These are phyloP conservation scores for Aphaenogaster rudis DNA, from an alignment of 1,140 invertebrate species.

Conservation along the genomic window DNA sequence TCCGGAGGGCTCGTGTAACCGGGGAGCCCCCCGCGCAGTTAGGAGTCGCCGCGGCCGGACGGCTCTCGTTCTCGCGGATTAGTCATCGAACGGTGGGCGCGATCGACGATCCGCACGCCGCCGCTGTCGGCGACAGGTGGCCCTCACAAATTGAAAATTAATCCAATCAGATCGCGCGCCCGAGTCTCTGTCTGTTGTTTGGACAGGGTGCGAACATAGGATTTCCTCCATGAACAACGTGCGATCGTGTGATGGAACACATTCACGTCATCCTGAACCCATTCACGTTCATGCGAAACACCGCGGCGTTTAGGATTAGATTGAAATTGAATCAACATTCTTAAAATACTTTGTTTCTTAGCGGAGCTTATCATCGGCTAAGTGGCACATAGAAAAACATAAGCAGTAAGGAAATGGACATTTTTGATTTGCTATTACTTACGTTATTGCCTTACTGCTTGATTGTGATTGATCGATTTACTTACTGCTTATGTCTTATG, in stretches of 20 bases:
- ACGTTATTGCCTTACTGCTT: too few relatives aligned
- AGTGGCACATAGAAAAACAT: too few relatives aligned
- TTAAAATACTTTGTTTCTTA: not conserved
- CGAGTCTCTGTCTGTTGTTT: slow-evolving; percentile 57
- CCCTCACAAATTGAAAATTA: slow-evolving; percentile 74
- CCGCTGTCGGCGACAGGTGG: slow-evolving; percentile 66
- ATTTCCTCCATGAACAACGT: slow-evolving; percentile 41
- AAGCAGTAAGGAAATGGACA: too few relatives aligned
- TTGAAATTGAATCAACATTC: slow-evolving; percentile 11
- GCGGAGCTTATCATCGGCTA: not conserved
- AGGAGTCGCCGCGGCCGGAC: slow-evolving; percentile 42
- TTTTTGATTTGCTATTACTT: too few relatives aligned
- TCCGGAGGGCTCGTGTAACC: not conserved
- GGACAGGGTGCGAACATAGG: slow-evolving; percentile 62
- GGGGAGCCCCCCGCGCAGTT: slow-evolving; percentile 1
- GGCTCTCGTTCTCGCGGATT: slow-evolving; percentile 69
- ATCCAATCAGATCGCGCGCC: slow-evolving; percentile 68
- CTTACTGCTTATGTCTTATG: too few relatives aligned
- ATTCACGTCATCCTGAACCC: not conserved
- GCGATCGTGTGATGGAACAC: not conserved
- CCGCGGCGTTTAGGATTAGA: not conserved
- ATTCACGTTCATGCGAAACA: not conserved
- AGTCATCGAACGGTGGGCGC: slow-evolving; percentile 76
- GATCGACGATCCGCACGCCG: slow-evolving; percentile 61
- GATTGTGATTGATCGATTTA: too few relatives aligned